Evolutionary conservation across 2,888 invertebrate genomes (phyloP).

Genomic region (Automeris io): DNA sequence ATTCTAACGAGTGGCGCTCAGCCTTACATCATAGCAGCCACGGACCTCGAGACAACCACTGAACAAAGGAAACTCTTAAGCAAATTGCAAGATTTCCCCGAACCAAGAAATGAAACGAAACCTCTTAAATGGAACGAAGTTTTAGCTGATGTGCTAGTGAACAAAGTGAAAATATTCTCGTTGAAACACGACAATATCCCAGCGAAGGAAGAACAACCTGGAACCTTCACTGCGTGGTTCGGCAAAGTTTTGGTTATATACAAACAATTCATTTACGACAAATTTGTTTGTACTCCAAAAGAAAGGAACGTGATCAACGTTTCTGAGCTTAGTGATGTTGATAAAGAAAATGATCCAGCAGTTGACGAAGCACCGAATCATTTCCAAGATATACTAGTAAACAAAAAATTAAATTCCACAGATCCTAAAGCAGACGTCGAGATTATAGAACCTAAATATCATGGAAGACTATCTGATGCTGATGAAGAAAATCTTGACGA

Average conservation of each 20-base stretch:
- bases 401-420: conserved; percentile 8
- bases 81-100: conserved; percentile 52
- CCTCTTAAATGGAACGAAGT: conserved; percentile 57
- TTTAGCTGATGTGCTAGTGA: conserved; percentile 53
- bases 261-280: conserved; percentile 48
- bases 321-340: background rate
- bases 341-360: background rate
- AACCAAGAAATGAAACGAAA: conserved; percentile 30
- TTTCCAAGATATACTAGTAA: conserved; percentile 3
- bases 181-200: conserved; percentile 25
- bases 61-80: conserved; percentile 50
- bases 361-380: conserved; percentile 1
- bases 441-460: conserved; percentile 48
- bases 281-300: conserved; percentile 13
- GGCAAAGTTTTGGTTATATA: conserved; percentile 42
- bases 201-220: conserved; percentile 16
- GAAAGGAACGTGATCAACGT: background rate
- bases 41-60: conserved; percentile 25
- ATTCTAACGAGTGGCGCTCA: conserved; percentile 38
- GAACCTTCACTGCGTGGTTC: conserved; percentile 32
- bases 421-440: conserved; percentile 53
- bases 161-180: conserved; percentile 48
- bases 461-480: conserved; percentile 32
- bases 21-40: conserved; percentile 31
- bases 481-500: conserved; percentile 12